Evolutionary conservation across 2,888 invertebrate genomes (phyloP).

Genomic region (Cyrtodaria siliqua): DNA sequence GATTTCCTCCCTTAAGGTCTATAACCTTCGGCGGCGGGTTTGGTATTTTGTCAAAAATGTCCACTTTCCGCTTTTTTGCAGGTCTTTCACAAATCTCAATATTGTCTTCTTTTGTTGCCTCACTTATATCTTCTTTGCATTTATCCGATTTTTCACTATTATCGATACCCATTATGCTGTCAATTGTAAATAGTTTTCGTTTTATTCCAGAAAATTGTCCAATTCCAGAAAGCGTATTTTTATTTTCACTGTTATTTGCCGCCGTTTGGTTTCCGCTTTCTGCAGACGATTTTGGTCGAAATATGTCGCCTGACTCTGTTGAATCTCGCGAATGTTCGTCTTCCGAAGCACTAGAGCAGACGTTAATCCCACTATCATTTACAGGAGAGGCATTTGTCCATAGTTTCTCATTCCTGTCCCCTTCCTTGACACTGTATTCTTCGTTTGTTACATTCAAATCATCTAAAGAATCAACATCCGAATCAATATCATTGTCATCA

Average conservation of each 20-base stretch:
- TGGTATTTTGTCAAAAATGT: constrained; percentile 83
- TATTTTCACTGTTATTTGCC: constrained; percentile 3
- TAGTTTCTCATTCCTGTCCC: neutral
- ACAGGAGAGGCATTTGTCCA: constrained; percentile 8
- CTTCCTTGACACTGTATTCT: neutral
- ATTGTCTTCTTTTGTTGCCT: constrained; percentile 2
- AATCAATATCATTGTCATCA: constrained; percentile 19
- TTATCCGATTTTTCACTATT: constrained; percentile 14
- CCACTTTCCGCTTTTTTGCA: constrained; percentile 68
- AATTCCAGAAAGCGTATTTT: neutral
- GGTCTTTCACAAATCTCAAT: constrained; percentile 37
- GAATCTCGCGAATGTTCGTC: constrained; percentile 67
- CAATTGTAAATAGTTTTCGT: constrained; percentile 78
- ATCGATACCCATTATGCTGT: constrained; percentile 79
- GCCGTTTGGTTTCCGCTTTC: neutral
- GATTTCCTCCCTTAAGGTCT: constrained; percentile 76
- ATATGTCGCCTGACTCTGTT: constrained; percentile 44
- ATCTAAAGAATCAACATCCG: constrained; percentile 51
- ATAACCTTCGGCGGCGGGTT: constrained; percentile 83
- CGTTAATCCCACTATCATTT: constrained; percentile 70
- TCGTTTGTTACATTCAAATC: constrained; percentile 20
- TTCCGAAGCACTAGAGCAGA: constrained; percentile 65
- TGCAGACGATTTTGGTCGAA: constrained; percentile 9
- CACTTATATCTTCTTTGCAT: constrained; percentile 1
- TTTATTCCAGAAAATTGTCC: constrained; percentile 50